These are phyloP conservation scores for Aphyosemion australe DNA, from an alignment of 2,113 vertebrate genomes.

Conservation along the genomic window DNA sequence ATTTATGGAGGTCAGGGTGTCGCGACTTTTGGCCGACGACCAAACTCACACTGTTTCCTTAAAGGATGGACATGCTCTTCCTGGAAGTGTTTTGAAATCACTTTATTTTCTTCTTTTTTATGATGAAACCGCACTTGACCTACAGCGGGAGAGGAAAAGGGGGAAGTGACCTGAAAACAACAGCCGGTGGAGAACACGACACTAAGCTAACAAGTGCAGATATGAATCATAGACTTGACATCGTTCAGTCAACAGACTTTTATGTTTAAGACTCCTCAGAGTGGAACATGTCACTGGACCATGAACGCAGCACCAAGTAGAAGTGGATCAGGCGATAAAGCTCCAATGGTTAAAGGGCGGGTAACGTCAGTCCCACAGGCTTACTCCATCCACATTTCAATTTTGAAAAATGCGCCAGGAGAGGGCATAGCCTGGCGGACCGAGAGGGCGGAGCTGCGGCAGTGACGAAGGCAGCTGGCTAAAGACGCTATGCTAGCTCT, in stretches of 20 bases:
- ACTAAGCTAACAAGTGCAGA: slow-evolving; percentile 32
- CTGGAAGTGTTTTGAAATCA: slow-evolving; percentile 42
- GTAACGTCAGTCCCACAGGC: no score
- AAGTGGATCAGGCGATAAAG: neutral
- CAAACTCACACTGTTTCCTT: slow-evolving; percentile 56
- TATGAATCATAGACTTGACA: slow-evolving; percentile 29
- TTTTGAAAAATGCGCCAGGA: no score
- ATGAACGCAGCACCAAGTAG: neutral
- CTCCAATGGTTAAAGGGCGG: neutral
- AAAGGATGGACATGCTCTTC: slow-evolving; percentile 44
- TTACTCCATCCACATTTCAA: no score
- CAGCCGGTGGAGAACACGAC: slow-evolving; percentile 34
- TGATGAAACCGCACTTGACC: slow-evolving; percentile 35
- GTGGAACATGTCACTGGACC: neutral
- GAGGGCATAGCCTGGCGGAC: no score
- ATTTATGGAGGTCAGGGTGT: slow-evolving; percentile 57
- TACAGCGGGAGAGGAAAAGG: slow-evolving; percentile 43
- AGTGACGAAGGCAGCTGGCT: no score
- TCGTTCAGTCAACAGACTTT: slow-evolving; percentile 31
- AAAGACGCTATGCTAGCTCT: no score
- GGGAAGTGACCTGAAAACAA: slow-evolving; percentile 40
- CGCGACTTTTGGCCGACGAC: slow-evolving; percentile 40
- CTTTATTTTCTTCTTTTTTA: slow-evolving; percentile 28
- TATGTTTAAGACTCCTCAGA: slow-evolving; percentile 3
- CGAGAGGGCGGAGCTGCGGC: no score